phyloP scores from a whole-genome alignment of 2,888 invertebrate genomes.

The Phytoseiulus persimilis region DNA sequence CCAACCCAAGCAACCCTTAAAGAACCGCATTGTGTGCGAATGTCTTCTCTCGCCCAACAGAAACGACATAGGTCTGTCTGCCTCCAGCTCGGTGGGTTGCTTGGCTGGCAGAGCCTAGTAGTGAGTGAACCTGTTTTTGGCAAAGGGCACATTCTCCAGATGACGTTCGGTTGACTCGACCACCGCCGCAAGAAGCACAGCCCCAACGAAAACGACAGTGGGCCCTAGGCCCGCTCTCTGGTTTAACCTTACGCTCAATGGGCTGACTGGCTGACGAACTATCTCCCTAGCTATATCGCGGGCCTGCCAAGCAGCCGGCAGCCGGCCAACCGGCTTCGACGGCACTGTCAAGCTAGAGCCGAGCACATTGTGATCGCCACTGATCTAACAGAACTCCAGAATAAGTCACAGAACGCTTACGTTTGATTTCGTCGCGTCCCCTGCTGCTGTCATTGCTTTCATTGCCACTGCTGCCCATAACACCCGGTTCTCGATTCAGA shows the following conservation, averaged over 20 bases:
- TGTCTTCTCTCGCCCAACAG: neutral
- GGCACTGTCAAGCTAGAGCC: neutral
- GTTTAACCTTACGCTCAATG: neutral
- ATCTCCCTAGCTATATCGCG: neutral
- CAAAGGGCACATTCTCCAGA: conserved; percentile 5
- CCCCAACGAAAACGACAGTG: neutral
- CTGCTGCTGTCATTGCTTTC: neutral
- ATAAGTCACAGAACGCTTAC: neutral
- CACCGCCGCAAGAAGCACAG: neutral
- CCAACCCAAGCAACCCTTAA: neutral
- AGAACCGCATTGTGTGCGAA: neutral
- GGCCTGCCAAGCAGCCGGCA: neutral
- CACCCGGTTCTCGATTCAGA: neutral
- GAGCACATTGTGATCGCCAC: neutral
- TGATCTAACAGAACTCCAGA: neutral
- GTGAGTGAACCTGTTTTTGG: conserved; percentile 5
- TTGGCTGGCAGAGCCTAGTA: neutral
- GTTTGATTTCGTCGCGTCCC: neutral
- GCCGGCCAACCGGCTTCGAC: neutral
- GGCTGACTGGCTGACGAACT: neutral
- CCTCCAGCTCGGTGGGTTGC: neutral
- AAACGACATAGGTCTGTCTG: neutral
- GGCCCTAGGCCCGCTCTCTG: neutral
- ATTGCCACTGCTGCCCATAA: neutral
- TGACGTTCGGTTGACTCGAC: neutral